phyloP scores from a whole-genome alignment of 1,140 invertebrate genomes.

The Pollicipes pollicipes region DNA sequence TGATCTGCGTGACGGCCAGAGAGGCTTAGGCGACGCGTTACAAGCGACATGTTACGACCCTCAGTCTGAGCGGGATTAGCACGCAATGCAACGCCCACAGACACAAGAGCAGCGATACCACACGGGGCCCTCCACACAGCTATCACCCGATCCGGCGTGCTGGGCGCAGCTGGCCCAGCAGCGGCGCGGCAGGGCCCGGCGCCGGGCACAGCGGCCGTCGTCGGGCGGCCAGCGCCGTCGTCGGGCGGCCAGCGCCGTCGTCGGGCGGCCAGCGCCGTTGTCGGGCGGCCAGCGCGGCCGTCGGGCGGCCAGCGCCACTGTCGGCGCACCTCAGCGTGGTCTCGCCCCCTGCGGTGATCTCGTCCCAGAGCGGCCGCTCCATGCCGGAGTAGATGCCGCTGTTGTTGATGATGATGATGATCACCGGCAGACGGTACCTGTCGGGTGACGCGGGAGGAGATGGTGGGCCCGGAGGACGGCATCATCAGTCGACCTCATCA shows the following conservation, averaged over 20 bases:
- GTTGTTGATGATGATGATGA: conserved; percentile 87
- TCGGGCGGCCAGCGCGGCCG: not conserved
- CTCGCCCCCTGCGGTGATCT: not conserved
- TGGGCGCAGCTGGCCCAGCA: not conserved
- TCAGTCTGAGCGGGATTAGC: too few species aligned
- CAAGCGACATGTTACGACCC: too few species aligned
- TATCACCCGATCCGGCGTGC: too few species aligned
- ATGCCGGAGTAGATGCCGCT: conserved; percentile 77
- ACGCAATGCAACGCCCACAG: too few species aligned
- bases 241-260: too few species aligned
- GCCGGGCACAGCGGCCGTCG: not conserved
- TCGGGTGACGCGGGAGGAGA: conserved; percentile 14
- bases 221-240: not conserved
- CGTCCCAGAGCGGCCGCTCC: not conserved
- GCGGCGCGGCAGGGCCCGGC: not conserved
- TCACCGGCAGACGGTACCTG: conserved; percentile 77
- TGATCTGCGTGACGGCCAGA: conserved; percentile 38
- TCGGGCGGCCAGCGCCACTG: not conserved
- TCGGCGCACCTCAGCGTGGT: not conserved
- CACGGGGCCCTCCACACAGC: too few species aligned
- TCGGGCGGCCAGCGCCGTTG: too few species aligned
- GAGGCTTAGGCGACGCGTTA: conserved; percentile 30
- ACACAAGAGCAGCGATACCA: too few species aligned
- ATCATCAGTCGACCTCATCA: too few species aligned
- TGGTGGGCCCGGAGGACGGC: too few species aligned